A percentile compares a stretch with the other conserved stretches of the same genome.
These are phyloP conservation scores for Pimpla rufipes DNA, from an alignment of 2,888 invertebrate genomes.

Conservation along the genomic window DNA sequence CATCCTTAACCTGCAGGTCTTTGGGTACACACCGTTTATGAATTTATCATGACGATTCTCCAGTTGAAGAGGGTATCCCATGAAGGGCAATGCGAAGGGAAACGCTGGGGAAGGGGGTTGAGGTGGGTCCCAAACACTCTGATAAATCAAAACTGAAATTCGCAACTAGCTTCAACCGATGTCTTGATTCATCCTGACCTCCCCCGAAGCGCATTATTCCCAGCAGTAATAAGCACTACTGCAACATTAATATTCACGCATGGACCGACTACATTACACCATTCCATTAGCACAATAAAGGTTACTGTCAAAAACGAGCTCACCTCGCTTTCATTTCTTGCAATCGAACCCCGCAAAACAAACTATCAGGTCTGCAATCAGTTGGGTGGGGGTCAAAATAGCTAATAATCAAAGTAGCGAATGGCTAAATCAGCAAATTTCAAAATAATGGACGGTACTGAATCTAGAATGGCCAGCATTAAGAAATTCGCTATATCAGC, in stretches of 20 bases:
- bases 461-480: too few species aligned
- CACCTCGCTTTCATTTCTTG: too few species aligned
- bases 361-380: too few species aligned
- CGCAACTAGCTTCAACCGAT: constrained; percentile 4
- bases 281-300: background rate
- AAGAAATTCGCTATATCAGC: too few species aligned
- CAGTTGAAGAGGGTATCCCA: constrained; percentile 27
- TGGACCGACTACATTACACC: background rate
- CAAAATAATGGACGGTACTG: too few species aligned
- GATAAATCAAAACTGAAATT: constrained; percentile 30
- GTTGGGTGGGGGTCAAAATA: too few species aligned
- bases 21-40: constrained; percentile 54
- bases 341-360: too few species aligned
- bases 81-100: background rate
- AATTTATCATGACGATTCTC: constrained; percentile 50
- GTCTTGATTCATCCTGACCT: background rate
- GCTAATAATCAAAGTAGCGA: too few species aligned
- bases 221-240: constrained; percentile 26
- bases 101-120: too few species aligned
- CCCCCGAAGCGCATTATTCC: constrained; percentile 18
- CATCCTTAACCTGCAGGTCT: constrained; percentile 44
- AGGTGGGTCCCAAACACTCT: background rate
- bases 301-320: background rate
- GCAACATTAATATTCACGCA: constrained; percentile 33
- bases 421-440: too few species aligned